A percentile compares a stretch with the other conserved stretches of the same genome.
Conservation (phyloP, 2,113 vertebrate species). For the Cranoglanis bouderius region DNA sequence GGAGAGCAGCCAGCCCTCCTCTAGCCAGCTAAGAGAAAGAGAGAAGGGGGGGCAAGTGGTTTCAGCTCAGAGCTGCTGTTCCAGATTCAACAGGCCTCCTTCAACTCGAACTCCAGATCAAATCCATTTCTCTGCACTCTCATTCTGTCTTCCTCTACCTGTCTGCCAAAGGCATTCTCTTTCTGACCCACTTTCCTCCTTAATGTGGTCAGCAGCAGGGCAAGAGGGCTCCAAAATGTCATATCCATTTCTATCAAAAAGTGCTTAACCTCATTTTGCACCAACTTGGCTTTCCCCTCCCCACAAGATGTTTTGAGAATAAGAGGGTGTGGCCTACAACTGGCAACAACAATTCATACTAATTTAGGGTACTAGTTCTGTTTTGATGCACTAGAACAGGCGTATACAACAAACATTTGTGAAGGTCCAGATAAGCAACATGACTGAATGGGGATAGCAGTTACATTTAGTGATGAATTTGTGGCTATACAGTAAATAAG, state of each 20-base stretch:
- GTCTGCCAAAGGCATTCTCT: slow-evolving; percentile 36
- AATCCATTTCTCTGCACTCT: slow-evolving; percentile 20
- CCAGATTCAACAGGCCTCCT: slow-evolving; percentile 50
- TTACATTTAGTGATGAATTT: background rate
- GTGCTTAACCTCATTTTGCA: background rate
- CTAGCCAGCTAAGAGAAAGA: slow-evolving; percentile 40
- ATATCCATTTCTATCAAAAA: slow-evolving; percentile 26
- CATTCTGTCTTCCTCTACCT: slow-evolving; percentile 35
- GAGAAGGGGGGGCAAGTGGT: background rate
- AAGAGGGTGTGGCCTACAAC: background rate
- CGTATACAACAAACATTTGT: background rate
- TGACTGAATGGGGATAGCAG: background rate
- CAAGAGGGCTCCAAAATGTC: slow-evolving; percentile 44
- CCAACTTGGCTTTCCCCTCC: background rate
- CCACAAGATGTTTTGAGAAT: background rate
- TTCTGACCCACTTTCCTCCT: slow-evolving; percentile 42
- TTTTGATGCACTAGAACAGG: background rate
- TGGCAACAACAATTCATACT: background rate
- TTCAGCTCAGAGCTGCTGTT: slow-evolving; percentile 37
- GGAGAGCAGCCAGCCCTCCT: slow-evolving; percentile 47
- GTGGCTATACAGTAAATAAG: background rate
- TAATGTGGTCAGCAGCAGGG: slow-evolving; percentile 24
- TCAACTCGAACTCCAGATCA: slow-evolving; percentile 17
- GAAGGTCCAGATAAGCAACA: background rate
- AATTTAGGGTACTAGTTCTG: background rate